phyloP scores from a whole-genome alignment of 2,113 vertebrate genomes.

The Asarcornis scutulata region DNA sequence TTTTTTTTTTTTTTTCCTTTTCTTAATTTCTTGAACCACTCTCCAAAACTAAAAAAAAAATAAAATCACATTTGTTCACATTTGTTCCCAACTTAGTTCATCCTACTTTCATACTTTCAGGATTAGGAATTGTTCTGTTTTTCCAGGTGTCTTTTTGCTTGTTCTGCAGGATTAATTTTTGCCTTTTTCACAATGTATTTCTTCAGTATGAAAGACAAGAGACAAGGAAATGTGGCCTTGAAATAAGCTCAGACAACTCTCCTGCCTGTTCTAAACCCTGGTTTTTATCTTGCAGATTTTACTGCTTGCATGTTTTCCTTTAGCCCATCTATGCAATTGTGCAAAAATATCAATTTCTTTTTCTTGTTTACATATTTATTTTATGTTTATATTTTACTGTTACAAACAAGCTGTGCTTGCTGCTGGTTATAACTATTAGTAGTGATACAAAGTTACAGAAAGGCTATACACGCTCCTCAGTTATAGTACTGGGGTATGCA shows the following conservation, averaged over 20 bases:
- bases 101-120: fast-evolving
- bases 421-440: background rate
- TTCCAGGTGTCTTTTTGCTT: background rate
- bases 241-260: background rate
- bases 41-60: background rate
- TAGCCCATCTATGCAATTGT: background rate
- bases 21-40: background rate
- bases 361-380: background rate
- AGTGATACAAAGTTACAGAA: background rate
- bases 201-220: background rate
- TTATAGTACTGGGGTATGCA: background rate
- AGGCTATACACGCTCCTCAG: fast-evolving
- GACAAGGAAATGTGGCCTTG: background rate
- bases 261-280: background rate
- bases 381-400: background rate
- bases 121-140: background rate
- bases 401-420: background rate
- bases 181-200: background rate
- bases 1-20: background rate
- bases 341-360: background rate
- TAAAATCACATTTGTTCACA: background rate
- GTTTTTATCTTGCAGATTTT: background rate
- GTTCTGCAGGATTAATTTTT: background rate
- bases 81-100: background rate
- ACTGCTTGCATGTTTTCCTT: background rate